These are phyloP conservation scores for Dryas iulia DNA, from an alignment of 1,140 invertebrate genomes.

Conservation along the genomic window DNA sequence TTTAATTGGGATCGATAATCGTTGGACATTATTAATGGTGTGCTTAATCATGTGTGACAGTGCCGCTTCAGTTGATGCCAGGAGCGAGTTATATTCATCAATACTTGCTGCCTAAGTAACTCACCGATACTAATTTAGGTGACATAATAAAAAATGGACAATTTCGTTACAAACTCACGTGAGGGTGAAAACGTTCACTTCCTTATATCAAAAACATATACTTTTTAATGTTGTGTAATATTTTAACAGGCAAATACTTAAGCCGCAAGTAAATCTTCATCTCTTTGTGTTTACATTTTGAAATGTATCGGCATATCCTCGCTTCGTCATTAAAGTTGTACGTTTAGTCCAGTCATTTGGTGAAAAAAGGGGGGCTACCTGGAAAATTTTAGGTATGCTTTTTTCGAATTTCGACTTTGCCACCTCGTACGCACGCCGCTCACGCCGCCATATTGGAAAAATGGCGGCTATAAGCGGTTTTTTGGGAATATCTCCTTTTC, in stretches of 20 bases:
- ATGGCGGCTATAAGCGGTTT: no score
- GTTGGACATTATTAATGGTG: constrained; percentile 18
- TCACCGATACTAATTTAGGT: background rate
- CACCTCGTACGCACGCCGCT: no score
- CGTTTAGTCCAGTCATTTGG: background rate
- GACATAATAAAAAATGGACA: background rate
- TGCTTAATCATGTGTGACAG: constrained; percentile 22
- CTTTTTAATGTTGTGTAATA: background rate
- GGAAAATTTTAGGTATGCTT: no score
- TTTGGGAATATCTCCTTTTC: no score
- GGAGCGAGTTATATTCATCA: background rate
- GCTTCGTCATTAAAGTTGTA: background rate
- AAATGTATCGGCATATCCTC: no score
- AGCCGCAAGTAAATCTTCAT: background rate
- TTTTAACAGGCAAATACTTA: background rate
- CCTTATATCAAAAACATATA: background rate
- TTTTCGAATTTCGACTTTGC: no score
- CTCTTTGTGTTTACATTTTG: no score
- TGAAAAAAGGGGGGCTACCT: no score
- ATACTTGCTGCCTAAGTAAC: background rate
- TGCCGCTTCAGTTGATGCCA: constrained; percentile 19
- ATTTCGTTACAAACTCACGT: background rate
- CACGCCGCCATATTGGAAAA: no score
- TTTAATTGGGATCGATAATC: constrained; percentile 26
- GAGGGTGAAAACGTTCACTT: background rate